Evolutionary conservation across 1,140 invertebrate species (phyloP).

Genomic region (Lysiphlebus fabarum): DNA sequence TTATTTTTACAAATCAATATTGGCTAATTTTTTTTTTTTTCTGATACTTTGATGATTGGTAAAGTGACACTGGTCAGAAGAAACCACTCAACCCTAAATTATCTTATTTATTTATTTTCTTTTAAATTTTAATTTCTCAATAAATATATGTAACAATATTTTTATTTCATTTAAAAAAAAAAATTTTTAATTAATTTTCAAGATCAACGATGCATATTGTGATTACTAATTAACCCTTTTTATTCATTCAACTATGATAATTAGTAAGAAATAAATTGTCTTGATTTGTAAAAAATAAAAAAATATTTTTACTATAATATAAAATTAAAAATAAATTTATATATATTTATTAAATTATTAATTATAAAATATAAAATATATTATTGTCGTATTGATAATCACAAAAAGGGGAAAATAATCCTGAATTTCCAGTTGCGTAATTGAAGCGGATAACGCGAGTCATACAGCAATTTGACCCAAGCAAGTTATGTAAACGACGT

Average conservation of each 20-base stretch:
- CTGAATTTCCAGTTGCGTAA: constrained; percentile 21
- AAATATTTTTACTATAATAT: background rate
- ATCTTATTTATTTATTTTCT: background rate
- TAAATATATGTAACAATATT: background rate
- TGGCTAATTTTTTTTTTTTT: background rate
- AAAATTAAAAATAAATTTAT: background rate
- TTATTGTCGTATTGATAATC: background rate
- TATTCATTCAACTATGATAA: no score
- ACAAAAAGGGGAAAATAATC: constrained; percentile 4
- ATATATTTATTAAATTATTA: no score
- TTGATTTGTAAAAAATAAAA: no score
- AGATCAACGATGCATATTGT: no score
- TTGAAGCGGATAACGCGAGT: constrained; percentile 18
- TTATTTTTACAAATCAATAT: background rate
- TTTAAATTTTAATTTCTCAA: background rate
- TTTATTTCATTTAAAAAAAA: no score
- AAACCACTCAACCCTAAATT: background rate
- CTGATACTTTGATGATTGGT: constrained; percentile 11
- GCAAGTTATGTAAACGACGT: constrained; percentile 40
- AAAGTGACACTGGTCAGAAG: constrained; percentile 19
- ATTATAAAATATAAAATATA: no score
- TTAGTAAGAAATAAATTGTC: no score
- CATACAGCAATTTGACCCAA: constrained; percentile 25
- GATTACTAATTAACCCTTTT: no score
- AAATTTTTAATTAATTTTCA: no score